These are phyloP conservation scores for Setipinna tenuifilis DNA, from an alignment of 2,797 vertebrate species.

Conservation along the genomic window DNA sequence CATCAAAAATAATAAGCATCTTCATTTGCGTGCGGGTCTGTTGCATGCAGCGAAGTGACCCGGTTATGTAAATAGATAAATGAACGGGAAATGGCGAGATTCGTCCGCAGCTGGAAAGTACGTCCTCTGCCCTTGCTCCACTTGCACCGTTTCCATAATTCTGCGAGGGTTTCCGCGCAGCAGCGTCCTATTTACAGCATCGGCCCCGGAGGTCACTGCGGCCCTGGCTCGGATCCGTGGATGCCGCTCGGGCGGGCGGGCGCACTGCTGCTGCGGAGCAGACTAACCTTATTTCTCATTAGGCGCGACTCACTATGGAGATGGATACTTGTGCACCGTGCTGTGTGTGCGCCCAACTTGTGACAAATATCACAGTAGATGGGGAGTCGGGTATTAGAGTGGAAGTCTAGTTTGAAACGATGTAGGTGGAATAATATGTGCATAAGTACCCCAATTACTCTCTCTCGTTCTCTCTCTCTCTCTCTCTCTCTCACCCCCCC, in stretches of 20 bases:
- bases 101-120: too few relatives aligned
- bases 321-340: neutral
- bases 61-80: constrained; percentile 52
- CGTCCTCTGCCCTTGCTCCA: constrained; percentile 56
- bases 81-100: constrained; percentile 36
- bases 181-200: constrained; percentile 52
- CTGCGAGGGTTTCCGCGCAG: constrained; percentile 49
- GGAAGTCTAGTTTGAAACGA: neutral
- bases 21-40: neutral
- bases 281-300: neutral
- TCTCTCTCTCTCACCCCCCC: neutral
- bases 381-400: neutral
- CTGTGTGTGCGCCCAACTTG: neutral
- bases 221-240: constrained; percentile 27
- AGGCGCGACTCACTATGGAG: neutral
- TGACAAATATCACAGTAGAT: neutral
- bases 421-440: neutral
- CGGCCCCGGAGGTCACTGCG: constrained; percentile 17
- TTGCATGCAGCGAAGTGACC: constrained; percentile 42
- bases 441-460: neutral
- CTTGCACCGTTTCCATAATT: constrained; percentile 51
- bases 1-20: constrained; percentile 4
- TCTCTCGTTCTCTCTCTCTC: neutral
- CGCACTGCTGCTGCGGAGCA: neutral
- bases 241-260: neutral